Evolutionary conservation across 2,888 invertebrate genomes (phyloP), one percentile per base, ranked within the genome.

Genomic region (Amphiduros pacificus): DNA sequence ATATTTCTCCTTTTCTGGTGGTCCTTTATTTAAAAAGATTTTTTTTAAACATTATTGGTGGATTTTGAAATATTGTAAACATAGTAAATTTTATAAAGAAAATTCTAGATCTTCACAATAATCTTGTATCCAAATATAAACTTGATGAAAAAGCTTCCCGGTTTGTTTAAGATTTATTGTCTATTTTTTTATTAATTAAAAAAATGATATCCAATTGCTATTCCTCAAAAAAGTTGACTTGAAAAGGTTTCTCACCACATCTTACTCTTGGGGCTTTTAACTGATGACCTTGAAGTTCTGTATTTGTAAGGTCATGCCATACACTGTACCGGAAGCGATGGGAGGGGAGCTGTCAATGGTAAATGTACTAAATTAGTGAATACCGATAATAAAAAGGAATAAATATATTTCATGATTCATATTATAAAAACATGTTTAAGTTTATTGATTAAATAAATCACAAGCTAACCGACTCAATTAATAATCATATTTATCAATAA

Each of bases 301-400:
- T 71, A 14, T 65, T 44, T 31, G 72, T 66, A 4, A 79, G 65
- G 14, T 79, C 77, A 73, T 79, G 77, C 79, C 78, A 79, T 4
- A 77, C 70, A 24, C 77, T 72, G 63, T 73, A 74, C 31, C 73
- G 68, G 48, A 75, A 76, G 55, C 73, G 71, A 63, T 75, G 73
- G 3, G 79, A 78, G 14, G 77, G 77, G 17, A 79, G 69, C 78
- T 79, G 67, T 6, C n/a, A n/a, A n/a, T n/a, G n/a, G n/a, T n/a
- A n/a, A n/a, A n/a, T n/a, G n/a, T n/a, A n/a, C n/a, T n/a, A n/a
- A n/a, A n/a, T n/a, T n/a, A n/a, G n/a, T n/a, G n/a, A n/a, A n/a
- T n/a, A n/a, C n/a, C n/a, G n/a, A n/a, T n/a, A n/a, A n/a, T n/a
- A n/a, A n/a, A n/a, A n/a, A n/a, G n/a, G n/a, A n/a, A n/a, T n/a